These are phyloP conservation scores for Bombylius discolor DNA, from an alignment of 2,888 invertebrate genomes.

Conservation along the genomic window DNA sequence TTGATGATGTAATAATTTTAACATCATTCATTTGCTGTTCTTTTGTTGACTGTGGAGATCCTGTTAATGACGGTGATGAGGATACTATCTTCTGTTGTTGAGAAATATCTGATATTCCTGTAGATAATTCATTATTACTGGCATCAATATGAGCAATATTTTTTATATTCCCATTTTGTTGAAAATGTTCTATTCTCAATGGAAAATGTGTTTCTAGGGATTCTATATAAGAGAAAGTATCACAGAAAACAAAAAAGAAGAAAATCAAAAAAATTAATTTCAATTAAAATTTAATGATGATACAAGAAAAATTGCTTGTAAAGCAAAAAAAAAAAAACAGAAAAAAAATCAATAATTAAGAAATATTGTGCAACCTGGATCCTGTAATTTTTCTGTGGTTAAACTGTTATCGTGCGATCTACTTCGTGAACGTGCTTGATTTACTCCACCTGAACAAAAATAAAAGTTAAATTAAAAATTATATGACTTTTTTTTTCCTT, in stretches of 20 bases:
- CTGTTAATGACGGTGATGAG: neutral
- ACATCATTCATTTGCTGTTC: constrained; percentile 4
- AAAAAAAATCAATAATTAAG: too few relatives aligned
- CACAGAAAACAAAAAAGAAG: neutral
- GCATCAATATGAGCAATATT: constrained; percentile 22
- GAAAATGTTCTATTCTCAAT: constrained; percentile 33
- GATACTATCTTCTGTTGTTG: neutral
- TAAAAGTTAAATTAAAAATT: too few relatives aligned
- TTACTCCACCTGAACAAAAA: constrained; percentile 35
- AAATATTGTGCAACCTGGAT: constrained; percentile 27
- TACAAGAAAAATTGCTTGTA: neutral
- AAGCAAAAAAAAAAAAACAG: neutral
- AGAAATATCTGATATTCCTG: constrained; percentile 5
- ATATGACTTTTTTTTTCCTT: neutral
- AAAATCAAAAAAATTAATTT: neutral
- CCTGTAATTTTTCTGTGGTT: constrained; percentile 33
- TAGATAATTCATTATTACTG: constrained; percentile 14
- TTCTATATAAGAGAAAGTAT: constrained; percentile 20
- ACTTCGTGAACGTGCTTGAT: constrained; percentile 36
- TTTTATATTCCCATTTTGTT: constrained; percentile 42
- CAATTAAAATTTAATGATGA: too few relatives aligned
- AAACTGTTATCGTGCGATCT: constrained; percentile 37
- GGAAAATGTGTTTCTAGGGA: constrained; percentile 32
- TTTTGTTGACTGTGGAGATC: constrained; percentile 8
- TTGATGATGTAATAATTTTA: neutral